A percentile compares a stretch with the other conserved stretches of the same genome.
These are phyloP conservation scores for Enteromius trimaculatus DNA, from an alignment of 2,797 vertebrate species.

Conservation along the genomic window DNA sequence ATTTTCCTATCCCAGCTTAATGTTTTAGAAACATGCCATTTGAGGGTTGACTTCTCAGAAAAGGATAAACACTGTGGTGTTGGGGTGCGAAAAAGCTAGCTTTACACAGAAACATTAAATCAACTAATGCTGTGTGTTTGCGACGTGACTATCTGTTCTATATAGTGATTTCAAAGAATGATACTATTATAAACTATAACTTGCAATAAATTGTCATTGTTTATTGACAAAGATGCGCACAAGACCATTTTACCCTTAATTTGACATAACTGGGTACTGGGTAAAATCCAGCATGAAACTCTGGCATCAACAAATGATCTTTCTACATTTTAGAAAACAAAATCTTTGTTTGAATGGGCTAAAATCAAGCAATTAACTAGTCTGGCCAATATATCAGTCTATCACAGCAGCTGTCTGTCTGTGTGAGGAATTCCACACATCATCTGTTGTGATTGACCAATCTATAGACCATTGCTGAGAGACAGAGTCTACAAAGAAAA, in stretches of 20 bases:
- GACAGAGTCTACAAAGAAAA: conserved; percentile 9
- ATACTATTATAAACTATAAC: not conserved
- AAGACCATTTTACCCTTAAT: not conserved
- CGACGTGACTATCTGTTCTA: not conserved
- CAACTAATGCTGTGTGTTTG: not conserved
- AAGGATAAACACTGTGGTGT: not conserved
- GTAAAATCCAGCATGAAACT: not conserved
- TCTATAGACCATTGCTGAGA: conserved; percentile 18
- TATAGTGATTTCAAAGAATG: not conserved
- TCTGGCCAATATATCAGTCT: not conserved
- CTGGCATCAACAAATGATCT: not conserved
- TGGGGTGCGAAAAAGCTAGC: not conserved
- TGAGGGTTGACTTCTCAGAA: not conserved
- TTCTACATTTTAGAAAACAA: not conserved
- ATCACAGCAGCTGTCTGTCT: not conserved
- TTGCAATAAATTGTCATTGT: conserved; percentile 2
- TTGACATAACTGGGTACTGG: not conserved
- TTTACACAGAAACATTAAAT: not conserved
- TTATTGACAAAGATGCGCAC: not conserved
- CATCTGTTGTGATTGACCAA: conserved; percentile 20
- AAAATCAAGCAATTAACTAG: not conserved
- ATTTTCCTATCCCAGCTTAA: not conserved
- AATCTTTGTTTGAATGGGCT: not conserved
- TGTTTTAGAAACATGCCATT: not conserved
- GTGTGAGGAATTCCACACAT: conserved; percentile 21